Conservation (phyloP, 1,140 invertebrate species). For the Drosophila jambulina region DNA sequence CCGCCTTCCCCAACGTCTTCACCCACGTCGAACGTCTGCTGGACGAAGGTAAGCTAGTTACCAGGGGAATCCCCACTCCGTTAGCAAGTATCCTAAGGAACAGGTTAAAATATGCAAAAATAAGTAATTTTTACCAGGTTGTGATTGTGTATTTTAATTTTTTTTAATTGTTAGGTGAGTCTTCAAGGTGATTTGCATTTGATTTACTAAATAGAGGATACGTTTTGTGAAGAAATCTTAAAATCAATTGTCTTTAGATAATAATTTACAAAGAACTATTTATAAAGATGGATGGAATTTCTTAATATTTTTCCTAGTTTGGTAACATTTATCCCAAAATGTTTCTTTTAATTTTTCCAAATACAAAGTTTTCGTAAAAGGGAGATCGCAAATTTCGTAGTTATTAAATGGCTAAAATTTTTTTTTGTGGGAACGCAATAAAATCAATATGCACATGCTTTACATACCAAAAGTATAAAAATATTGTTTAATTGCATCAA, state of each 20-base stretch:
- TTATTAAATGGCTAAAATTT: background rate
- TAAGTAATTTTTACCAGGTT: background rate
- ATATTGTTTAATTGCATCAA: constrained; percentile 1
- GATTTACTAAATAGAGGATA: background rate
- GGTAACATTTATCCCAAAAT: background rate
- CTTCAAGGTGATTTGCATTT: background rate
- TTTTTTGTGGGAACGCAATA: background rate
- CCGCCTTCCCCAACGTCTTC: constrained; percentile 99
- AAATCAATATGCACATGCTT: background rate
- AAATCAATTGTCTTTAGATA: background rate
- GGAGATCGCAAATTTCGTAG: background rate
- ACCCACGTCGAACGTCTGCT: constrained; percentile 99
- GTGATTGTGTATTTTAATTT: constrained; percentile 11
- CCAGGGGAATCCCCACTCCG: background rate
- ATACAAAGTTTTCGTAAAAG: background rate
- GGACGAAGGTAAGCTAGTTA: constrained; percentile 95
- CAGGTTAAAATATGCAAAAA: background rate
- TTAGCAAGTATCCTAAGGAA: background rate
- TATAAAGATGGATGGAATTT: too few relatives aligned
- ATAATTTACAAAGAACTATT: too few relatives aligned
- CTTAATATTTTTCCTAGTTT: too few relatives aligned
- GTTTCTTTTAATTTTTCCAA: background rate
- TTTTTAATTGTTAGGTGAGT: background rate
- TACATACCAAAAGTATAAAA: background rate
- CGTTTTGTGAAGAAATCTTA: background rate